Evolutionary conservation across 2,888 invertebrate genomes (phyloP).

Genomic region (Drosophila peninsularis): DNA sequence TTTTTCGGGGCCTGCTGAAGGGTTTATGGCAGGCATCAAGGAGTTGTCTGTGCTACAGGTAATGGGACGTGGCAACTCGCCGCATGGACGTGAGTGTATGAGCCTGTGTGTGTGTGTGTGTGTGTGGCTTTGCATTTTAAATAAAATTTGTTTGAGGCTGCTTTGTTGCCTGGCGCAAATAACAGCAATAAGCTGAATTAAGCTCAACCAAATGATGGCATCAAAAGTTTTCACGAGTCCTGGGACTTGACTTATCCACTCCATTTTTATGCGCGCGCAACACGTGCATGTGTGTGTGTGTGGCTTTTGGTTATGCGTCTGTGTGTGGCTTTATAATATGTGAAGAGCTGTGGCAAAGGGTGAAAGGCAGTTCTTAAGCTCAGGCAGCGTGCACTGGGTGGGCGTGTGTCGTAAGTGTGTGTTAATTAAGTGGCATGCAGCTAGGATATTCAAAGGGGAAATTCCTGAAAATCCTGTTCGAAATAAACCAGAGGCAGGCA

Average conservation of each 20-base stretch:
- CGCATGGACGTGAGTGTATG: slow-evolving; percentile 17
- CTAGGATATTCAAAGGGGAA: slow-evolving; percentile 20
- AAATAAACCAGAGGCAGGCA: slow-evolving; percentile 11
- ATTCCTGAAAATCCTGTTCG: slow-evolving; percentile 4
- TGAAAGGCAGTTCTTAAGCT: slow-evolving; percentile 25
- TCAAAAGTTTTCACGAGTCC: slow-evolving; percentile 64
- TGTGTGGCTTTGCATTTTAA: slow-evolving; percentile 67
- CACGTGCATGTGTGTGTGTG: slow-evolving; percentile 22
- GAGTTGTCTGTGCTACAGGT: slow-evolving; percentile 61
- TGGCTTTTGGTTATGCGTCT: slow-evolving; percentile 12
- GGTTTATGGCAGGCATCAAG: slow-evolving; percentile 59
- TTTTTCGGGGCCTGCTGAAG: slow-evolving; percentile 54
- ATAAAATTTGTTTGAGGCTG: slow-evolving; percentile 61
- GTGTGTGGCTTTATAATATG: slow-evolving; percentile 39
- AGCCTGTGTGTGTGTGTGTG: slow-evolving; percentile 16
- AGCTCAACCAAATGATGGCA: slow-evolving; percentile 65
- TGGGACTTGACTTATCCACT: slow-evolving; percentile 41
- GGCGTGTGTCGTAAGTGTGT: slow-evolving; percentile 19
- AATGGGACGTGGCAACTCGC: slow-evolving; percentile 47
- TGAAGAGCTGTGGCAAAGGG: slow-evolving; percentile 9
- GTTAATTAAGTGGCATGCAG: slow-evolving; percentile 57
- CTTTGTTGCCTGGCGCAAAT: slow-evolving; percentile 60
- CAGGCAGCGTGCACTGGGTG: slow-evolving; percentile 40
- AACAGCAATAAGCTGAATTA: slow-evolving; percentile 74
- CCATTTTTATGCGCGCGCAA: slow-evolving; percentile 27